A percentile compares a stretch with the other conserved stretches of the same genome.
phyloP scores from a whole-genome alignment of 2,113 vertebrate species.

The Pithys albifrons region DNA sequence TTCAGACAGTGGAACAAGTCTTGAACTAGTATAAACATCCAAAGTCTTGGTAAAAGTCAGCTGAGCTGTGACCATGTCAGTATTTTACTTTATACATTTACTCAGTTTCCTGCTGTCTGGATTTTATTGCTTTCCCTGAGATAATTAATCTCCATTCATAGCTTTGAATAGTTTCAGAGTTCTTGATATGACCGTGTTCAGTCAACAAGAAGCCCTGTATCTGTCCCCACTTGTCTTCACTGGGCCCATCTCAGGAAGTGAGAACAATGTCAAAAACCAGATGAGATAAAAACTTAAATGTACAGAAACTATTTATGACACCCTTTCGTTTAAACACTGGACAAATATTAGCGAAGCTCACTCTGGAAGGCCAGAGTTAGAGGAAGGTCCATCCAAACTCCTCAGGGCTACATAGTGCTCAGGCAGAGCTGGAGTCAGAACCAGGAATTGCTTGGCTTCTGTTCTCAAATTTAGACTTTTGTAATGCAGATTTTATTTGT shows the following conservation, averaged over 20 bases:
- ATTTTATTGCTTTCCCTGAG: not conserved
- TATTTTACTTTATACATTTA: not conserved
- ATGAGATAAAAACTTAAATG: not conserved
- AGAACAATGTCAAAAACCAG: not conserved
- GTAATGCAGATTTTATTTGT: not conserved
- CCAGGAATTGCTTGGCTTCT: not conserved
- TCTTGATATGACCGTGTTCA: not conserved
- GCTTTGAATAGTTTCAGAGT: not conserved
- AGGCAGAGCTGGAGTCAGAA: not conserved
- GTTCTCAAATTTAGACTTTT: not conserved
- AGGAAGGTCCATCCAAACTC: not conserved
- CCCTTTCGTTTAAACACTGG: not conserved
- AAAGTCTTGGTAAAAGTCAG: not conserved
- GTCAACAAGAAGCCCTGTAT: not conserved
- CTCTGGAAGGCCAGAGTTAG: not conserved
- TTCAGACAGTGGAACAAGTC: not conserved
- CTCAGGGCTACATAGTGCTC: not conserved
- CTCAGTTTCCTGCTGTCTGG: not conserved
- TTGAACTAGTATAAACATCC: not conserved
- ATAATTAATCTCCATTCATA: not conserved
- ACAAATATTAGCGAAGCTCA: not conserved
- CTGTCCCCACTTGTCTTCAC: not conserved
- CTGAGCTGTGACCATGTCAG: not conserved
- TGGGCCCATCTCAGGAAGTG: not conserved
- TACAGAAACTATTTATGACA: not conserved